Conservation (phyloP, 2,113 vertebrate genomes). For the Sander vitreus region DNA sequence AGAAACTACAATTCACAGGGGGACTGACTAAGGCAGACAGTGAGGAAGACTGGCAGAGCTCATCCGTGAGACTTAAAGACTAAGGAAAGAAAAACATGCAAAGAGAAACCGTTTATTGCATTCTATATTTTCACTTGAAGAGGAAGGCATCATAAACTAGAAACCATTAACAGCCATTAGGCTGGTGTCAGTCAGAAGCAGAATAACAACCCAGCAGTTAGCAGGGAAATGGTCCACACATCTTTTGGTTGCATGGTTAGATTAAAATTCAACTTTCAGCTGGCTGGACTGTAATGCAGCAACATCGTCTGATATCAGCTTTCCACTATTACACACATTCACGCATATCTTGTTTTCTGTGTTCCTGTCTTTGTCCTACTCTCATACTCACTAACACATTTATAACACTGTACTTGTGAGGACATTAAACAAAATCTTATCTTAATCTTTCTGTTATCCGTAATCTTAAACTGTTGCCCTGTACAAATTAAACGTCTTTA, state of each 20-base stretch:
- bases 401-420: not conserved
- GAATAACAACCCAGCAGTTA: constrained; percentile 67
- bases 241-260: constrained; percentile 24
- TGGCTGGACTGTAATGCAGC: constrained; percentile 5
- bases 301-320: constrained; percentile 40
- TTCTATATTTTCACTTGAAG: constrained; percentile 62
- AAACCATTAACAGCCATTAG: constrained; percentile 77
- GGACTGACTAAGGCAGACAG: not conserved
- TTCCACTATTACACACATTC: not conserved
- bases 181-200: constrained; percentile 72
- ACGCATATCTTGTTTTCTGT: not conserved
- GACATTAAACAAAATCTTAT: not conserved
- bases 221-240: constrained; percentile 57
- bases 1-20: not conserved
- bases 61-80: constrained; percentile 12
- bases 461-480: constrained; percentile 3
- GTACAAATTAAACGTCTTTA: not conserved
- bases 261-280: constrained; percentile 60
- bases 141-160: constrained; percentile 65
- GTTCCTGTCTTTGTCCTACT: not conserved
- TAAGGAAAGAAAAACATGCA: constrained; percentile 5
- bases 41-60: constrained; percentile 3
- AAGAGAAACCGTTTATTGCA: constrained; percentile 35
- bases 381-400: not conserved
- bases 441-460: not conserved